These are phyloP conservation scores for Calephelis perditalis DNA, from an alignment of 2,888 invertebrate genomes.

Conservation along the genomic window DNA sequence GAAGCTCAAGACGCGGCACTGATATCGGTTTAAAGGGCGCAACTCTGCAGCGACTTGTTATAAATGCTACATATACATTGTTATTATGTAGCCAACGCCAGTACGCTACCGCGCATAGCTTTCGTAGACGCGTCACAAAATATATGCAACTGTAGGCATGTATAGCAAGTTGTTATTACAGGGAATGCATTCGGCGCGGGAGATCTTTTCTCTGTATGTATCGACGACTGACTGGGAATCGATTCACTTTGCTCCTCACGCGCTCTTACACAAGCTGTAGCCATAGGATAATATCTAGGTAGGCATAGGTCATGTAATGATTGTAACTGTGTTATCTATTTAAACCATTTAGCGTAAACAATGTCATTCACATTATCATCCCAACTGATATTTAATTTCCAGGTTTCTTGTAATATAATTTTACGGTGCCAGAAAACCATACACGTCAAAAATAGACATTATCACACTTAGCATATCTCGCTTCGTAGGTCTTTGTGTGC, in stretches of 20 bases:
- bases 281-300: neutral
- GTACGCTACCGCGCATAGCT: conserved; percentile 22
- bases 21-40: too few relatives aligned
- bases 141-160: too few relatives aligned
- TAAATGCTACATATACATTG: neutral
- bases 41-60: neutral
- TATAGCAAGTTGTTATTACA: too few relatives aligned
- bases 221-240: too few relatives aligned
- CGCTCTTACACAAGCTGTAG: neutral
- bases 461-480: too few relatives aligned
- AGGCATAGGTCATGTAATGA: neutral
- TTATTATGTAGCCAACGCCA: conserved; percentile 20
- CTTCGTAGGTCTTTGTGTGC: too few relatives aligned
- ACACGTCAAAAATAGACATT: conserved; percentile 27
- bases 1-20: too few relatives aligned
- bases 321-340: neutral
- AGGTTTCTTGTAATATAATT: conserved; percentile 28
- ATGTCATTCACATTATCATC: neutral
- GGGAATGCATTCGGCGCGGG: conserved; percentile 24
- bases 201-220: conserved; percentile 5
- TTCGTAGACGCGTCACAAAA: too few relatives aligned
- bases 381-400: neutral
- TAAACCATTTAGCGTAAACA: neutral
- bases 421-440: conserved; percentile 31
- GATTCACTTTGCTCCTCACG: too few relatives aligned